These are phyloP conservation scores for Parnassius orleans DNA, from an alignment of 2,888 invertebrate genomes.

Conservation along the genomic window DNA sequence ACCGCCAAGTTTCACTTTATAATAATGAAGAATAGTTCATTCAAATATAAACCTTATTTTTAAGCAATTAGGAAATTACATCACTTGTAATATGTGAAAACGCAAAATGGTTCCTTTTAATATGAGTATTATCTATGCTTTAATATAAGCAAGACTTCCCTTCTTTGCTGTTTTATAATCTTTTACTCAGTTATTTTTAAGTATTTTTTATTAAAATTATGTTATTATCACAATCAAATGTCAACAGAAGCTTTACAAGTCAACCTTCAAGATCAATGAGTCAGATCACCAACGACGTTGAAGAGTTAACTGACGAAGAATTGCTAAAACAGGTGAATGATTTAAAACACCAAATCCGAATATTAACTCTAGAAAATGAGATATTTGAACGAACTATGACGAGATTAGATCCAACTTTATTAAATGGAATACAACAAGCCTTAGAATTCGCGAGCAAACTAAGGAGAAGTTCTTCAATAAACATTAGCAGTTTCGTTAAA, in stretches of 20 bases:
- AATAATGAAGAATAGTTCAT: background rate
- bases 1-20: conserved; percentile 2
- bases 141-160: background rate
- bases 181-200: conserved; percentile 21
- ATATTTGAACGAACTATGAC: conserved; percentile 71
- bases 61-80: conserved; percentile 4
- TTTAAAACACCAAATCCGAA: conserved; percentile 50
- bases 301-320: conserved; percentile 57
- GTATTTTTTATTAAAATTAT: conserved; percentile 28
- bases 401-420: conserved; percentile 66
- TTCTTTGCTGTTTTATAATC: conserved; percentile 11
- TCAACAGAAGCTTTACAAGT: conserved; percentile 39
- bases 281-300: conserved; percentile 47
- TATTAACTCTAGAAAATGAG: conserved; percentile 73
- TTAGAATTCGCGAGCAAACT: conserved; percentile 60
- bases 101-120: background rate
- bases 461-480: conserved; percentile 48
- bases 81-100: background rate
- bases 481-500: conserved; percentile 50
- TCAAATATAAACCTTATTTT: conserved; percentile 11
- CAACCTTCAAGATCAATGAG: conserved; percentile 56
- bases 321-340: conserved; percentile 57
- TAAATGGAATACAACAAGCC: conserved; percentile 71
- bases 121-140: conserved; percentile 1
- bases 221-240: conserved; percentile 35